phyloP scores from a whole-genome alignment of 2,888 invertebrate species.

The Cheilosia vernalis region DNA sequence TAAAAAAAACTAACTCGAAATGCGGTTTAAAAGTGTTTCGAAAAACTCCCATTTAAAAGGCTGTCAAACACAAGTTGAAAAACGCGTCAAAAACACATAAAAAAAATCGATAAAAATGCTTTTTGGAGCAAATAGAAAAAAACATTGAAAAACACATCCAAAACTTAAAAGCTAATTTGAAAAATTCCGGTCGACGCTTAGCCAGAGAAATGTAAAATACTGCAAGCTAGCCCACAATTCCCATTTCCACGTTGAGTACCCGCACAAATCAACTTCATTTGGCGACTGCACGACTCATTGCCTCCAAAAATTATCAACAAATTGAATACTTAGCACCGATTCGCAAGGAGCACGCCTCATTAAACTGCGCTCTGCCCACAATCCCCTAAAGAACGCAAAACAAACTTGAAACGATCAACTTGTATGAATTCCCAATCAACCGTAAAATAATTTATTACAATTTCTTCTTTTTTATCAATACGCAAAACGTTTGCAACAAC shows the following conservation, averaged over 20 bases:
- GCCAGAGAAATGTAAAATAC: not conserved
- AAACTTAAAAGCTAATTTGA: too few species aligned
- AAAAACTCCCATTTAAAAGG: too few species aligned
- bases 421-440: constrained; percentile 60
- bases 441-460: constrained; percentile 25
- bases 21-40: too few species aligned
- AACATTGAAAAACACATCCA: too few species aligned
- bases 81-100: too few species aligned
- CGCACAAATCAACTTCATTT: not conserved
- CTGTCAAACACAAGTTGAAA: too few species aligned
- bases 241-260: not conserved
- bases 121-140: too few species aligned
- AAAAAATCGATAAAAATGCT: too few species aligned
- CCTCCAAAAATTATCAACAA: constrained; percentile 37
- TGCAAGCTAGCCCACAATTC: not conserved
- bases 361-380: constrained; percentile 4
- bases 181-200: not conserved
- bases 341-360: constrained; percentile 40
- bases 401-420: constrained; percentile 29
- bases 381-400: not conserved
- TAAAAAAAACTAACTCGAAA: too few species aligned
- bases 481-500: not conserved
- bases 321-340: constrained; percentile 62
- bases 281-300: constrained; percentile 39
- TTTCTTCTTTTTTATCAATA: not conserved